A percentile compares a stretch with the other conserved stretches of the same genome.
These are phyloP conservation scores for Epirrhoe alternata DNA, from an alignment of 2,888 invertebrate species.

Conservation along the genomic window DNA sequence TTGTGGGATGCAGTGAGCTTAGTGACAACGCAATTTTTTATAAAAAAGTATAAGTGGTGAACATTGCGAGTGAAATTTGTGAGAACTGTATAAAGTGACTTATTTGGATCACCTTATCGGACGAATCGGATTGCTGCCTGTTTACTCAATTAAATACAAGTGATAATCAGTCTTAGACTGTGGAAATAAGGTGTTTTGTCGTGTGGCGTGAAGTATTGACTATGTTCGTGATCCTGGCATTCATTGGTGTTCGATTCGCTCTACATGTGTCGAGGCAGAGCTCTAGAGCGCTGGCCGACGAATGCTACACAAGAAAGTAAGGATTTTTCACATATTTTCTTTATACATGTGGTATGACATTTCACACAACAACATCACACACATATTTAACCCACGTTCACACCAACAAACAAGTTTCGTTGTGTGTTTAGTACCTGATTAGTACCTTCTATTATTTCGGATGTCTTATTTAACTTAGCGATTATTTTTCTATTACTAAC, in stretches of 20 bases:
- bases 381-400: no score
- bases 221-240: conserved; percentile 81
- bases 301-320: conserved; percentile 82
- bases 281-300: conserved; percentile 75
- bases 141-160: neutral
- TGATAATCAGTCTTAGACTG: conserved; percentile 30
- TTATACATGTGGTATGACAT: conserved; percentile 47
- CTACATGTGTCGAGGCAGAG: conserved; percentile 80
- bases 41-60: neutral
- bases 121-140: conserved; percentile 14
- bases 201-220: conserved; percentile 51
- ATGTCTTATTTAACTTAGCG: no score
- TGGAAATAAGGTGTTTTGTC: conserved; percentile 43
- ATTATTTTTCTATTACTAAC: no score
- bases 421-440: no score
- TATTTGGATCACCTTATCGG: conserved; percentile 12
- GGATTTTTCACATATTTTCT: conserved; percentile 15
- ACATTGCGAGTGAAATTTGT: conserved; percentile 8
- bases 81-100: conserved; percentile 10
- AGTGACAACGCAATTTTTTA: neutral
- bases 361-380: conserved; percentile 15
- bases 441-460: no score
- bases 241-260: conserved; percentile 77
- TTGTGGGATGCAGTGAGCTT: conserved; percentile 21
- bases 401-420: no score